Conservation (phyloP, 2,113 vertebrate species). For the Calyptommatus sinebrachiatus region DNA sequence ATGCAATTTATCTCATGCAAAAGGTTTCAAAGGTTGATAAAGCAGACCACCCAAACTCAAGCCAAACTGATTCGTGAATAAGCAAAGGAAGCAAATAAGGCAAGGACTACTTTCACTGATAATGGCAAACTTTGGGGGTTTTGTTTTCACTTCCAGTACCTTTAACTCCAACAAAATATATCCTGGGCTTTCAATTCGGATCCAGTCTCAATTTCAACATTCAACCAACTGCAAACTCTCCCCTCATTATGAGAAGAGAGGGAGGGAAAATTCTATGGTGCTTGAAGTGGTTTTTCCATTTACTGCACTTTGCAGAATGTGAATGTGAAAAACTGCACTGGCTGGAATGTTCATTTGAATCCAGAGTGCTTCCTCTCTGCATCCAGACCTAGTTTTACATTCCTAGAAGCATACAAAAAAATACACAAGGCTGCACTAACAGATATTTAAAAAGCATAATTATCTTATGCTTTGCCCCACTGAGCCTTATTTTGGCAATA, state of each 20-base stretch:
- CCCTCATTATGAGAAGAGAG: background rate
- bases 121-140: background rate
- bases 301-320: background rate
- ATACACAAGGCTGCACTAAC: background rate
- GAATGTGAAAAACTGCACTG: background rate
- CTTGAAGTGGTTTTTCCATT: background rate
- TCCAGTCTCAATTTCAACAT: background rate
- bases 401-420: background rate
- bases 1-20: too few relatives aligned
- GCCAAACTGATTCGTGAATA: too few relatives aligned
- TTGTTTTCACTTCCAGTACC: background rate
- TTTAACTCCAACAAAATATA: background rate
- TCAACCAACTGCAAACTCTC: background rate
- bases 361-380: background rate
- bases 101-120: background rate
- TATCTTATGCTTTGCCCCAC: too few relatives aligned
- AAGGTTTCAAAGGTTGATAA: too few relatives aligned
- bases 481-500: too few relatives aligned
- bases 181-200: background rate
- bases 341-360: background rate
- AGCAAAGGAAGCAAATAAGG: too few relatives aligned
- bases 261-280: background rate
- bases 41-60: too few relatives aligned
- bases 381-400: background rate
- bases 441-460: background rate